These are phyloP conservation scores for Coracopsis vasa DNA, from an alignment of 2,113 vertebrate species.

Conservation along the genomic window DNA sequence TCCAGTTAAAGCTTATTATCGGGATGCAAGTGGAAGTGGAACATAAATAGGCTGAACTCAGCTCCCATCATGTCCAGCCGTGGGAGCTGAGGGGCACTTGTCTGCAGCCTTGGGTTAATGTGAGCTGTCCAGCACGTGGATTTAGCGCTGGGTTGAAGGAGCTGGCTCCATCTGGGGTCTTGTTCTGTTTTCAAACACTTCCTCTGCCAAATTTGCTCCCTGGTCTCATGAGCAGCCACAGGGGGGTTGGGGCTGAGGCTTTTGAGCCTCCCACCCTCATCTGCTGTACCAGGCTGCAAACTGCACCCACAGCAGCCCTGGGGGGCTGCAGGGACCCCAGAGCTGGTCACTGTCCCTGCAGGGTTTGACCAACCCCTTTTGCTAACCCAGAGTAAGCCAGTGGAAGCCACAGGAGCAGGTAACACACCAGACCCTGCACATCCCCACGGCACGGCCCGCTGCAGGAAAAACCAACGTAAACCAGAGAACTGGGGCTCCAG, in stretches of 20 bases:
- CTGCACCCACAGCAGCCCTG: background rate
- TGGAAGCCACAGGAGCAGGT: background rate
- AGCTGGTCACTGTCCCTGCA: fast-evolving
- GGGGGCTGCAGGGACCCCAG: background rate
- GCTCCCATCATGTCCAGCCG: background rate
- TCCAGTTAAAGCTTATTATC: background rate
- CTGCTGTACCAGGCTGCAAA: background rate
- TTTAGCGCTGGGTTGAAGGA: background rate
- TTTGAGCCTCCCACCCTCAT: background rate
- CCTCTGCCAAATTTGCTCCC: background rate
- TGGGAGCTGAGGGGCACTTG: background rate
- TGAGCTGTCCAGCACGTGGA: background rate
- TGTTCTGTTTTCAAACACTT: background rate
- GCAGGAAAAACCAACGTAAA: background rate
- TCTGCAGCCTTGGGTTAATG: background rate
- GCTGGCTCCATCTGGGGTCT: background rate
- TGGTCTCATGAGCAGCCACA: background rate
- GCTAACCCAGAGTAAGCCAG: background rate
- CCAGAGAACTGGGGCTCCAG: background rate
- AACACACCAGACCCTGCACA: background rate
- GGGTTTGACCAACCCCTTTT: background rate
- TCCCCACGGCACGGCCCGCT: background rate
- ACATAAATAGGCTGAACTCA: background rate
- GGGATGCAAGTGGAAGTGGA: background rate
- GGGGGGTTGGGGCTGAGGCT: background rate